Evolutionary conservation across 2,797 vertebrate genomes (phyloP), one percentile per base, ranked within the genome.

Genomic region (Rhinogobio ventralis): DNA sequence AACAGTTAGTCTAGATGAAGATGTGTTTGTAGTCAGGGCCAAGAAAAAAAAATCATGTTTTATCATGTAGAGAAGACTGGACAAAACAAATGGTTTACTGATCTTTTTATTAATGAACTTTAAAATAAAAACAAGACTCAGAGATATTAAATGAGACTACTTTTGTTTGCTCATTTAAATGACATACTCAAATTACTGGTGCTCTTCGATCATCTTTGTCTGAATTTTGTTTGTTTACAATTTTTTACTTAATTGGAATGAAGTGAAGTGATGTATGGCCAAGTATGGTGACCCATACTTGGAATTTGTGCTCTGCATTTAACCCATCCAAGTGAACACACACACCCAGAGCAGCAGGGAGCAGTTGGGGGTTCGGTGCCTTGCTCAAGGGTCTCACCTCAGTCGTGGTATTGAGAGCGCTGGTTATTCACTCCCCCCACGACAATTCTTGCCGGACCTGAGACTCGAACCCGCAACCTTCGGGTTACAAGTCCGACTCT

Each of bases 31-130:
- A 85, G 87, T 82, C 45, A 74, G 60, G 81, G 62, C 79, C 86
- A 30, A 78, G 74, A 30, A 85, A 82, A 87, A 67, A 57, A 15
- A 64, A 17, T 30, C 39, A 53, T 81, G 69, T 84, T 87, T 85
- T 67, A 76, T 83, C 25, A 55, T 51, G 33, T 83, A 85, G 80
- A 88, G 51, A 79, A 82, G 79, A 62, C 77, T 89, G 88, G 85
- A 83, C 53, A 36, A 84, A 86, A 85, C 75, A 17, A 83, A 68
- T 77, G 82, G 79, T 87, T 86, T 85, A 87, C 85, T 89, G 85
- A 87, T 84, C 86, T 85, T 87, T 89, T 87, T 83, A 85, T 85
- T 85, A 89, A 88, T 82, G 69, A 86, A 86, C 64, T 86, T 89
- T 81, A 85, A 88, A 89, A 89, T 88, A 89, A 88, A 89, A 88